Conservation (phyloP, 2,113 vertebrate species). For the Antigone vipio region DNA sequence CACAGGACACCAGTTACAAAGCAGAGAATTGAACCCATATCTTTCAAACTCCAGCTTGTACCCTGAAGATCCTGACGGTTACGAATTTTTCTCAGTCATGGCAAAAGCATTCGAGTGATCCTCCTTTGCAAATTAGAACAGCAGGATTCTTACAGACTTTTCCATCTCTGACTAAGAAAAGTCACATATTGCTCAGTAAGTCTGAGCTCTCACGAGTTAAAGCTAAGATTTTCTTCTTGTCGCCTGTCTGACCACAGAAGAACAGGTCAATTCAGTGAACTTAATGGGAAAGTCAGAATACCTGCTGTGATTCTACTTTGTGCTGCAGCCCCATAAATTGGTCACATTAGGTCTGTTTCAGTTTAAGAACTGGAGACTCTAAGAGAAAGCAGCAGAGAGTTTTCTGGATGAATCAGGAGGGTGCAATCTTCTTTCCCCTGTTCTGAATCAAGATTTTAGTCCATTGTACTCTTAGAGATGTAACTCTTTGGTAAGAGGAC, state of each 20-base stretch:
- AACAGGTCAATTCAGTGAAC: neutral
- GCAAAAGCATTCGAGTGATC: neutral
- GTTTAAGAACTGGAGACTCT: neutral
- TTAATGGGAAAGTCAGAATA: neutral
- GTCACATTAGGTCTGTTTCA: neutral
- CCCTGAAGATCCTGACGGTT: neutral
- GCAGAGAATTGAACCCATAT: neutral
- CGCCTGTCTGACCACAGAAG: neutral
- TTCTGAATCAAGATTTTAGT: neutral
- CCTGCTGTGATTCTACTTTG: neutral
- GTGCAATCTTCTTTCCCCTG: neutral
- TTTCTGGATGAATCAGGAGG: neutral
- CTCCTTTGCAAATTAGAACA: neutral
- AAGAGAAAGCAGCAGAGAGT: neutral
- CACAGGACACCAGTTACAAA: neutral
- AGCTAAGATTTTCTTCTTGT: neutral
- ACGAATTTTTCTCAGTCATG: neutral
- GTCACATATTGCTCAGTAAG: neutral
- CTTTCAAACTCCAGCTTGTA: neutral
- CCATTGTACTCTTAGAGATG: neutral
- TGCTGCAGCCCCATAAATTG: neutral
- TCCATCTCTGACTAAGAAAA: neutral
- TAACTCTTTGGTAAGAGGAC: neutral
- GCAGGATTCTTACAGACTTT: neutral
- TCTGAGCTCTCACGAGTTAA: neutral